A percentile compares a stretch with the other conserved stretches of the same genome.
Conservation (phyloP, 2,113 vertebrate genomes). For the Hylia prasina region DNA sequence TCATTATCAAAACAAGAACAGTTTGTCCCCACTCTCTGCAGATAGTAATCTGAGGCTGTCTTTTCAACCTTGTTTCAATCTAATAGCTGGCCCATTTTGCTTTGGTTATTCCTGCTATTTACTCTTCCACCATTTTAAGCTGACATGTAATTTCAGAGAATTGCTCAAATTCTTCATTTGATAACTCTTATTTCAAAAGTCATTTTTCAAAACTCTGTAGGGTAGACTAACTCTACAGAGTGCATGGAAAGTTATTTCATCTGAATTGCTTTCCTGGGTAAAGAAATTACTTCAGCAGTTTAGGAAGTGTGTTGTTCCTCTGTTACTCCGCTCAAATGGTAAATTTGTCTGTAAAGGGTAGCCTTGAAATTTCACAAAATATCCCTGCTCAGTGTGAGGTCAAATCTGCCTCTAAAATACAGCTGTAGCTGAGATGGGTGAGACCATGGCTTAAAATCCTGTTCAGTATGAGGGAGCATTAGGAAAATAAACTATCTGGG, state of each 20-base stretch:
- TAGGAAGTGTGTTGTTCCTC: background rate
- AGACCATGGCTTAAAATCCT: background rate
- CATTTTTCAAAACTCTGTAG: background rate
- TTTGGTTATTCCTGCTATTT: background rate
- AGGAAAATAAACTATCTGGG: background rate
- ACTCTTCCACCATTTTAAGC: background rate
- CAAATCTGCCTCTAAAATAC: background rate
- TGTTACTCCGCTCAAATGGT: background rate
- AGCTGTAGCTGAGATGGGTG: background rate
- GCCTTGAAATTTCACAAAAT: background rate
- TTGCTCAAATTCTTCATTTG: slow-evolving; percentile 8
- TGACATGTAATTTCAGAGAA: slow-evolving; percentile 31
- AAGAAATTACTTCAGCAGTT: background rate
- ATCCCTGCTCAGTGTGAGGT: background rate
- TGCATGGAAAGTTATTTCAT: background rate
- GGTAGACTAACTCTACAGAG: background rate
- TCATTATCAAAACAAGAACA: background rate
- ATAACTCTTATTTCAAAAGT: slow-evolving; percentile 15
- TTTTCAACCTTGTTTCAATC: background rate
- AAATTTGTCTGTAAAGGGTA: background rate
- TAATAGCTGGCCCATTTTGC: slow-evolving; percentile 1
- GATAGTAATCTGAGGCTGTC: background rate
- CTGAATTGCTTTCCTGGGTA: background rate
- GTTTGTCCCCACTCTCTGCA: background rate
- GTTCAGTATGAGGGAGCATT: background rate